Base-by-base conservation (phyloP, 2,888 invertebrate species). In the Platerodrilus igneus region DNA sequence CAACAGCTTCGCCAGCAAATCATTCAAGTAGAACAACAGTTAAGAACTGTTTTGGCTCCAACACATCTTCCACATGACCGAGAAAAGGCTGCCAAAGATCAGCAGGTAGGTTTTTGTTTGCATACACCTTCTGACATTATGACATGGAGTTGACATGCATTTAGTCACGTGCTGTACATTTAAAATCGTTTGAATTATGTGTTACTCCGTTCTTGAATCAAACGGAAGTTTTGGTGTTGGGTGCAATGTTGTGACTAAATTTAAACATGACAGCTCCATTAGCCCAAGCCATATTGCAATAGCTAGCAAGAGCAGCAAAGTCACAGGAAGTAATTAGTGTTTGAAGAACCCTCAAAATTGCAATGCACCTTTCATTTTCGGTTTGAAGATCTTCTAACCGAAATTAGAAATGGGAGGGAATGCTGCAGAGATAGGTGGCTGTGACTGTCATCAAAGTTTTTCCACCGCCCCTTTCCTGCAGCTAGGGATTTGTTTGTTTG, bases 1-100 rank as follows among this genome's bases (percentile, higher is more conserved):
- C 88, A 86, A 59, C 77, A 81, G 33, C 74, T 92, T 51, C 81
- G 90, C 41, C 85, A 86, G 59, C 84, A 86, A 67, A 83, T 91
- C 59, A 80, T 89, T 48, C 82, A 85, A 65, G 87, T 86, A 50
- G 92, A 93, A 69, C 91, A 91, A 67, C 86, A 86, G 65, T 74
- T 93, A 62, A 79, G 92, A 46, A 77, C 82, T 43, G 83, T 86
- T 30, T 78, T 86, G 67, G 86, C 86, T 61, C 89, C 91, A 44
- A 83, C 85, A 56, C 86, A 88, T 71, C 75, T 83, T 63, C 84
- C 88, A 46, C 81, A 83, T 57, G 88, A 91, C 67, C 78, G 86
- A 56, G 88, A 89, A 58, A 82, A 81, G 57, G 87, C 87, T 54
- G 73, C 80, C 52, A 76, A 79, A 62, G 88, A 89, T 64, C 90